Percentiles rank a stretch among this genome's conserved stretches.
phyloP scores from a whole-genome alignment of 2,113 vertebrate genomes.

The Hemichromis elongatus region DNA sequence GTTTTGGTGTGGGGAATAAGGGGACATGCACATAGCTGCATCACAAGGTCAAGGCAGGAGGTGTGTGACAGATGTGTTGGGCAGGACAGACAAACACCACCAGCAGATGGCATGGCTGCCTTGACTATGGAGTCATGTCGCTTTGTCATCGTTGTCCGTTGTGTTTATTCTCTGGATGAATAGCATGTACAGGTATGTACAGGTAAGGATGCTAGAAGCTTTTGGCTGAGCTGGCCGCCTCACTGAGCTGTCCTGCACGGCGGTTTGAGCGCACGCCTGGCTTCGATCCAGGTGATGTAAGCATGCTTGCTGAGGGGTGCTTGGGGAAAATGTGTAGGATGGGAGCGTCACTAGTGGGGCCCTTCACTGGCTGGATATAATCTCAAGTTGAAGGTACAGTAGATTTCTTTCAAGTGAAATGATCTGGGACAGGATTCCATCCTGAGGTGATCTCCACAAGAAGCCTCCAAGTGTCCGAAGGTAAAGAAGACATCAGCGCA shows the following conservation, averaged over 20 bases:
- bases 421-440: background rate
- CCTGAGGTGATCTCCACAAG: background rate
- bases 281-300: background rate
- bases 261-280: background rate
- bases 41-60: background rate
- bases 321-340: background rate
- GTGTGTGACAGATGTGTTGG: background rate
- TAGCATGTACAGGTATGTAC: background rate
- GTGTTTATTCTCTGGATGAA: background rate
- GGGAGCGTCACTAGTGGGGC: background rate
- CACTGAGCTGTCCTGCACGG: background rate
- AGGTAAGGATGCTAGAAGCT: conserved; percentile 38
- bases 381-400: conserved; percentile 37
- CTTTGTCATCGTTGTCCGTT: background rate
- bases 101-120: background rate
- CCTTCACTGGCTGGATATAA: background rate
- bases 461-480: background rate
- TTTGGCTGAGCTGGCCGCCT: background rate
- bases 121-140: background rate
- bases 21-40: background rate
- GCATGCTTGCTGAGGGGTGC: conserved; percentile 21
- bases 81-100: background rate
- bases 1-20: background rate
- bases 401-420: background rate
- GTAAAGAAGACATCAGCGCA: background rate